phyloP scores from a whole-genome alignment of 2,113 vertebrate genomes.

The Cercopithecus mona region DNA sequence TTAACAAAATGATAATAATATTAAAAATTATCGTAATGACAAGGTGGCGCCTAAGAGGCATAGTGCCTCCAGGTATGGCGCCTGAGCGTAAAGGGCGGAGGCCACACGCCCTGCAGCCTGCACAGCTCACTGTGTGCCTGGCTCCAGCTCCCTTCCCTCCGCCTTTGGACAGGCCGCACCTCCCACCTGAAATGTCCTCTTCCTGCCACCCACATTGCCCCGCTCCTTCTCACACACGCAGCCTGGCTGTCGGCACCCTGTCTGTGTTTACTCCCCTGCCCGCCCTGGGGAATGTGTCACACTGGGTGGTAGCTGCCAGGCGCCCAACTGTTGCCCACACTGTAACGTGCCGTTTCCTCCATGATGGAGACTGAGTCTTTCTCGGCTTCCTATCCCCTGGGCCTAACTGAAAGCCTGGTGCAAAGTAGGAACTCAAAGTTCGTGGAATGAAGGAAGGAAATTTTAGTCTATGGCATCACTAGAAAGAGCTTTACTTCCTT shows the following conservation, averaged over 20 bases:
- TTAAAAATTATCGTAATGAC: not conserved
- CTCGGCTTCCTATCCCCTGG: not conserved
- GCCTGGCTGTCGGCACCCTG: not conserved
- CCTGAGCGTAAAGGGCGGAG: accelerated
- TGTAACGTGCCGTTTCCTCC: not conserved
- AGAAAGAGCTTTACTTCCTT: not conserved
- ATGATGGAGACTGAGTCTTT: not conserved
- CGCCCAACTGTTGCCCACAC: too few relatives aligned
- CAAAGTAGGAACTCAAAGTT: not conserved
- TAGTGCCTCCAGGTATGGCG: too few relatives aligned
- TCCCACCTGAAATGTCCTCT: too few relatives aligned
- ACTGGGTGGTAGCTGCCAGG: not conserved
- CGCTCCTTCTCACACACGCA: accelerated
- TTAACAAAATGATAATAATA: not conserved
- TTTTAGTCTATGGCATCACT: too few relatives aligned
- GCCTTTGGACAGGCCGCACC: too few relatives aligned
- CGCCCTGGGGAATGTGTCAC: too few relatives aligned
- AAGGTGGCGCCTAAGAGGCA: not conserved
- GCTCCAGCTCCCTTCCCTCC: not conserved
- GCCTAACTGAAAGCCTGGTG: not conserved
- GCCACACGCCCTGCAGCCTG: not conserved
- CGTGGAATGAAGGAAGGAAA: not conserved
- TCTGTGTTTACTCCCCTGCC: not conserved
- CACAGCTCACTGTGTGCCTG: not conserved
- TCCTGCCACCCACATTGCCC: not conserved